Evolutionary conservation across 2,797 vertebrate species (phyloP), one percentile per base, ranked within the genome.

Genomic region (Phoebastria nigripes): DNA sequence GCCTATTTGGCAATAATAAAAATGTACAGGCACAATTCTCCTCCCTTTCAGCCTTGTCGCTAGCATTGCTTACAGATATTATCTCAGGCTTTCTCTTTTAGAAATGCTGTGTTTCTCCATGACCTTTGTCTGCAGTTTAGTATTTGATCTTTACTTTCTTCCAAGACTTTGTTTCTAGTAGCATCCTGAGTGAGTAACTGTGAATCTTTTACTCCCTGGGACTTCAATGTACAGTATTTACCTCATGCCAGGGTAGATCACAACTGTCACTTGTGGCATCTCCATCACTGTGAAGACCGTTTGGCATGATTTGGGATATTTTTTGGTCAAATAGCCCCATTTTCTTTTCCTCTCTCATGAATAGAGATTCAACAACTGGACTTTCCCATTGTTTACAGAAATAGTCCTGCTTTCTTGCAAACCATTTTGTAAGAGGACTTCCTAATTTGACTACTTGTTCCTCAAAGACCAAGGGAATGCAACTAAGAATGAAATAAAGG

Each of bases 401-500:
- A 90, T 87, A 93, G 28, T 11, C 51, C 42, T 67, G 62, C 77
- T 94, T 96, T 89, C 90, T 92, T 93, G 74, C 49, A 96, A 93
- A 77, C 28, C 49, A 20, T 77, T 93, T 93, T 85, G 81, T 80
- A 80, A 94, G 76, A 79, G 9, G 24, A 54, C 88, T 74, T 93
- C 77, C 67, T 95, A 92, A 94, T 95, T 80, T 93, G 74, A 51
- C 86, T 95, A 4, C 71, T 93, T 93, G 56, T 95, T 95, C 93
- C 94, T 96, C 86, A 97, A 96, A 91, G 93, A 78, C 78, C 71
- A 65, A 92, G 90, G 33, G 67, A 96, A 90, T 80, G 35, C 33
- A 90, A 24, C 55, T 80, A 78, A 89, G 88, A 95, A 87, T 87
- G 88, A 95, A 96, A 82, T 78, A 87, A 87, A 89, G 58, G 81